Evolutionary conservation across 1,140 invertebrate genomes (phyloP).

Genomic region (Sminthurides bifidus): DNA sequence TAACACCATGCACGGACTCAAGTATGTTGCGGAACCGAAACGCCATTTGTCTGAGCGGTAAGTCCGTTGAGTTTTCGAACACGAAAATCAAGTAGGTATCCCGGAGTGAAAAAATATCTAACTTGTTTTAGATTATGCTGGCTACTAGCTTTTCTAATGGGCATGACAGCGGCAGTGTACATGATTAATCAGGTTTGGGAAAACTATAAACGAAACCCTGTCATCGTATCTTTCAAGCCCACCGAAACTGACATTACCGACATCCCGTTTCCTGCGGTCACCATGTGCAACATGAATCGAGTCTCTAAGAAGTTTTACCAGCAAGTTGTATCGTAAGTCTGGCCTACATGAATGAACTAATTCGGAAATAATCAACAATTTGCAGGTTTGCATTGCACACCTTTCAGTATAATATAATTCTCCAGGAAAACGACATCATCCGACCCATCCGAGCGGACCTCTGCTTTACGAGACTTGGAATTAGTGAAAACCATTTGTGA

Average conservation of each 20-base stretch:
- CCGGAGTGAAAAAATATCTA: background rate
- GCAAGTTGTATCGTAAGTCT: background rate
- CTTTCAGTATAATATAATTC: background rate
- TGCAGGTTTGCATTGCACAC: background rate
- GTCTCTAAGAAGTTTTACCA: background rate
- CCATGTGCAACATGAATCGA: conserved; percentile 10
- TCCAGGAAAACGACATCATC: background rate
- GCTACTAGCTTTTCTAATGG: background rate
- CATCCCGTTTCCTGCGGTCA: conserved; percentile 21
- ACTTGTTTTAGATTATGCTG: conserved; percentile 7
- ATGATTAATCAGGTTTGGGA: conserved; percentile 16
- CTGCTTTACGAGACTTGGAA: conserved; percentile 13
- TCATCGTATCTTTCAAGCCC: conserved; percentile 17
- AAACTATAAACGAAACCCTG: conserved; percentile 8
- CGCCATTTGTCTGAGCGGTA: background rate
- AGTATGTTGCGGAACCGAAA: background rate
- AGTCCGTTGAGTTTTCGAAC: background rate
- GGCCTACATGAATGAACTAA: background rate
- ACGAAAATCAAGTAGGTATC: background rate
- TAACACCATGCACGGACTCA: conserved; percentile 1
- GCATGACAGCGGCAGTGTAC: background rate
- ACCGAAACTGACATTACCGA: conserved; percentile 6
- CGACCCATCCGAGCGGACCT: conserved; percentile 35
- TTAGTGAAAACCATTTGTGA: conserved; percentile 8
- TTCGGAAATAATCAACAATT: background rate